These are phyloP conservation scores for Blastomussa wellsi DNA, from an alignment of 92 coral and sea anemone genomes.

Conservation along the genomic window DNA sequence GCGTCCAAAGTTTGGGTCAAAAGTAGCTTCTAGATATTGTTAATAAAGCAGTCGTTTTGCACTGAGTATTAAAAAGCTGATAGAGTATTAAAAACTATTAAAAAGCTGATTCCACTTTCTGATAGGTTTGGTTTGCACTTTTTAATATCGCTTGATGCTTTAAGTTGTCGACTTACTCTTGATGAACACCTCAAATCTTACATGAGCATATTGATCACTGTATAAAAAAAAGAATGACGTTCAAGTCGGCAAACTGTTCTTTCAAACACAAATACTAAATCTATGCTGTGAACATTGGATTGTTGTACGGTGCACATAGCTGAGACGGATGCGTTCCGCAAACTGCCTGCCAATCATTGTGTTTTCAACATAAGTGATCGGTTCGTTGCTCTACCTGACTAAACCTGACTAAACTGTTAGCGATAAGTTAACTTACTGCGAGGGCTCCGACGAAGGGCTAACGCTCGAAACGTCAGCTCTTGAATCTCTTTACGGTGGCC, in stretches of 20 bases:
- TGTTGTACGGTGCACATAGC: background rate
- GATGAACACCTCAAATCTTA: background rate
- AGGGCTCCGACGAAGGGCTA: no score
- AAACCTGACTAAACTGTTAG: background rate
- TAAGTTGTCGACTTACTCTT: background rate
- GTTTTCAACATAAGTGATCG: background rate
- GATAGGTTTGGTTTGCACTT: background rate
- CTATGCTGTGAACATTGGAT: background rate
- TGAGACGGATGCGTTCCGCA: background rate
- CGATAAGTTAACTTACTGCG: slow-evolving; percentile 5
- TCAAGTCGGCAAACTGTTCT: background rate
- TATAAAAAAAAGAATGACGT: background rate
- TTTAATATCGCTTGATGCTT: background rate
- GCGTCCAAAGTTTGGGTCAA: background rate
- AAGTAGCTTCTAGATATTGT: background rate
- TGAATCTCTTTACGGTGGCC: no score
- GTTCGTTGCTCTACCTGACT: background rate
- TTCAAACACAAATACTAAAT: background rate
- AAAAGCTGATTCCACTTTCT: background rate
- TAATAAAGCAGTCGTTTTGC: background rate
- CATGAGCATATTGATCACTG: background rate
- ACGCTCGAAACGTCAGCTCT: no score
- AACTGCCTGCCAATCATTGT: background rate
- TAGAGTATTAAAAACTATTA: no score
- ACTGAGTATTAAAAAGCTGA: background rate